phyloP scores from a whole-genome alignment of 2,888 invertebrate genomes.

The Camponotus fellah region DNA sequence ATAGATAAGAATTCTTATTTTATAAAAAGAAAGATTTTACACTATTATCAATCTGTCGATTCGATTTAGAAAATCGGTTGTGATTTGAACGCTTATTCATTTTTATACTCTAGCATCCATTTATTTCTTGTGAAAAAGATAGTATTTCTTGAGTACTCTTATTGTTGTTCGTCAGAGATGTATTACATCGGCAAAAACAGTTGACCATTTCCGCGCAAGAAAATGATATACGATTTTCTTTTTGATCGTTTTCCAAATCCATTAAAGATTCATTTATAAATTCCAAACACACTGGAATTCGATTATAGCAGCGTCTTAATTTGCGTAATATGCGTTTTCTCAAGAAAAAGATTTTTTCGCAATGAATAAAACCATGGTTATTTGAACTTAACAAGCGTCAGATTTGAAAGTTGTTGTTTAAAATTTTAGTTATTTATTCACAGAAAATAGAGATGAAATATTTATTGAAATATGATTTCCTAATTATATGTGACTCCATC shows the following conservation, averaged over 20 bases:
- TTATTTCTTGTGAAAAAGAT: slow-evolving; percentile 3
- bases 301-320: slow-evolving; percentile 33
- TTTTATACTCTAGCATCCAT: not conserved
- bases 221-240: not conserved
- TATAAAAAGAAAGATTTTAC: not conserved
- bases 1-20: not conserved
- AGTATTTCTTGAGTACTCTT: not conserved
- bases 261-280: slow-evolving; percentile 29
- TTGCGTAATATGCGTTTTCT: slow-evolving; percentile 14
- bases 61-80: slow-evolving; percentile 24
- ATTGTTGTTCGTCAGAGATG: slow-evolving; percentile 19
- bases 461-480: not conserved
- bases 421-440: slow-evolving; percentile 25
- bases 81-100: not conserved
- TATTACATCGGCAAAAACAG: slow-evolving; percentile 7
- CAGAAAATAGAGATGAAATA: slow-evolving; percentile 6
- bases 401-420: slow-evolving; percentile 12
- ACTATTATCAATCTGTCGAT: not conserved
- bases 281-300: slow-evolving; percentile 9
- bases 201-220: not conserved
- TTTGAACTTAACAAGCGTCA: slow-evolving; percentile 9
- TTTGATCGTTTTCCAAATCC: not conserved
- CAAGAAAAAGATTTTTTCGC: slow-evolving; percentile 4
- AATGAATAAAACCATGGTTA: not conserved
- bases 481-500: not conserved